Conservation (phyloP, 2,113 vertebrate genomes). For the Asarcornis scutulata region DNA sequence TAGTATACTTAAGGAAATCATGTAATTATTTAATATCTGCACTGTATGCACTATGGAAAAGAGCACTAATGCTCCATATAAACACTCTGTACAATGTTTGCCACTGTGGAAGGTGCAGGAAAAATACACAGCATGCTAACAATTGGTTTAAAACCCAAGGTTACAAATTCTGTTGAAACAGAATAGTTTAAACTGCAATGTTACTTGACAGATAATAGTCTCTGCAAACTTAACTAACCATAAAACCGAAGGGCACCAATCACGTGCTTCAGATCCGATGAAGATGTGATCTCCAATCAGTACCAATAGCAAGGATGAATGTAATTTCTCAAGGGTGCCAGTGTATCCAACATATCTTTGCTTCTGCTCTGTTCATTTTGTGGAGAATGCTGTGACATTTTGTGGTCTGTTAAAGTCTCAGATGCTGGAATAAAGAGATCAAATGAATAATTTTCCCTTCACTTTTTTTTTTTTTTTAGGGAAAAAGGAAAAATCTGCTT, state of each 20-base stretch:
- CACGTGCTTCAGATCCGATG: slow-evolving; percentile 26
- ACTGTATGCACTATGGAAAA: background rate
- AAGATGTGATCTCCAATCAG: slow-evolving; percentile 29
- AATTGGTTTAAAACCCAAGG: slow-evolving; percentile 53
- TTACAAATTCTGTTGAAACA: slow-evolving; percentile 50
- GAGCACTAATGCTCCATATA: background rate
- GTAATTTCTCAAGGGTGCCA: slow-evolving; percentile 3
- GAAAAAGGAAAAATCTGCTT: background rate
- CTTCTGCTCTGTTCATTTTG: background rate
- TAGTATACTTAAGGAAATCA: background rate
- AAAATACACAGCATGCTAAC: slow-evolving; percentile 26
- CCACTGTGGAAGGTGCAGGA: background rate
- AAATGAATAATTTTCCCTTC: background rate
- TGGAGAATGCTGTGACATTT: background rate
- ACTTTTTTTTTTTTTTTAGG: background rate
- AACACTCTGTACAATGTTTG: background rate
- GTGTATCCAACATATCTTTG: background rate
- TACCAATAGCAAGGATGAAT: background rate
- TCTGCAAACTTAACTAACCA: slow-evolving; percentile 27
- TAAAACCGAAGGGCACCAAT: slow-evolving; percentile 30
- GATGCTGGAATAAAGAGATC: background rate
- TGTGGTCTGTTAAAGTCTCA: slow-evolving; percentile 8
- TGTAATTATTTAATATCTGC: slow-evolving; percentile 28
- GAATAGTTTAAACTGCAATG: slow-evolving; percentile 43
- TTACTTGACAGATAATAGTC: slow-evolving; percentile 47